Evolutionary conservation across 2,888 invertebrate genomes (phyloP).

Genomic region (Melinaea marsaeus): DNA sequence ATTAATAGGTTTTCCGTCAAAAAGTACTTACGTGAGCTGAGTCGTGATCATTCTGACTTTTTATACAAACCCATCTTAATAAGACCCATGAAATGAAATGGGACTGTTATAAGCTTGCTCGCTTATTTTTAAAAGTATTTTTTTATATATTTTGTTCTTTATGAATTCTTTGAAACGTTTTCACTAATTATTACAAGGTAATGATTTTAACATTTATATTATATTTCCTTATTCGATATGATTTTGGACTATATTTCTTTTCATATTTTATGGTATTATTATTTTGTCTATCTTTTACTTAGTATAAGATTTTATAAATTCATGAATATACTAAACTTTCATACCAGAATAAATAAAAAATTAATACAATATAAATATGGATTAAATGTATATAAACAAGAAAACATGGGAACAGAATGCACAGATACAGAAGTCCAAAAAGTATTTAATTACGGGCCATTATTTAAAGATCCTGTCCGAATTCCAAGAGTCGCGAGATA

Average conservation of each 20-base stretch:
- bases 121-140: background rate
- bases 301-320: no score
- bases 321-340: background rate
- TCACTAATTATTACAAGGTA: background rate
- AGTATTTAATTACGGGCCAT: conserved; percentile 37
- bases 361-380: background rate
- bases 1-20: conserved; percentile 75
- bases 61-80: conserved; percentile 50
- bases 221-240: background rate
- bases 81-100: conserved; percentile 45
- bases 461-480: conserved; percentile 28
- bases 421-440: conserved; percentile 36
- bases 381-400: conserved; percentile 11
- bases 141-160: background rate
- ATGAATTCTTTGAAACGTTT: conserved; percentile 4
- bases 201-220: conserved; percentile 1
- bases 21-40: conserved; percentile 67
- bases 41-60: conserved; percentile 54
- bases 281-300: no score
- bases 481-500: conserved; percentile 38
- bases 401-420: conserved; percentile 32
- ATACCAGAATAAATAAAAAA: background rate
- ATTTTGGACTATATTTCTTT: no score
- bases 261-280: no score
- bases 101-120: conserved; percentile 26